Conservation (phyloP, 2,113 vertebrate genomes). For the Puma concolor region DNA sequence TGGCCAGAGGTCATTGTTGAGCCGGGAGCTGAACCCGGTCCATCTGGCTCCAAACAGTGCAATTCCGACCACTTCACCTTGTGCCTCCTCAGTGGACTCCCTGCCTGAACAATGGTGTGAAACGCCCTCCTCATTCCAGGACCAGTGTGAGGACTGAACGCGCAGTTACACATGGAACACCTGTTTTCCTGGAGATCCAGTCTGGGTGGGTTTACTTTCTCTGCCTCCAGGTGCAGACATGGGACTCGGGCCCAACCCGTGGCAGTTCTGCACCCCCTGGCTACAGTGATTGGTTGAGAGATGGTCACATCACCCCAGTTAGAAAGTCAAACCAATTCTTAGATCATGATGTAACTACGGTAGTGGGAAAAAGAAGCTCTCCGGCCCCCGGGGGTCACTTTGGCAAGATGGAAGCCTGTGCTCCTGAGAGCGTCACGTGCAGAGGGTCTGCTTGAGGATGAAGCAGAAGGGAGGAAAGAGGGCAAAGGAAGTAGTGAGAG, state of each 20-base stretch:
- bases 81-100: neutral
- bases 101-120: rapidly evolving
- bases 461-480: neutral
- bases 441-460: neutral
- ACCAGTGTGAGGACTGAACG: neutral
- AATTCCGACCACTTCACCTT: rapidly evolving
- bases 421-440: neutral
- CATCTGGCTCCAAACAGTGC: rapidly evolving
- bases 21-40: neutral
- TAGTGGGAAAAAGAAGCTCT: neutral
- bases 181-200: neutral
- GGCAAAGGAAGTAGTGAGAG: neutral
- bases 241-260: neutral
- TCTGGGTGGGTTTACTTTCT: neutral
- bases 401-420: neutral
- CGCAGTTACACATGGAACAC: rapidly evolving
- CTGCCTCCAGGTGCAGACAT: neutral
- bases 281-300: no score
- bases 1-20: rapidly evolving
- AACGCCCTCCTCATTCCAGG: rapidly evolving
- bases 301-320: neutral
- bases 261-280: rapidly evolving
- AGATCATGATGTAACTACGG: rapidly evolving
- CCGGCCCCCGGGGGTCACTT: rapidly evolving
- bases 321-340: neutral